Conservation (phyloP, 2,888 invertebrate species). For the Notodonta ziczac region DNA sequence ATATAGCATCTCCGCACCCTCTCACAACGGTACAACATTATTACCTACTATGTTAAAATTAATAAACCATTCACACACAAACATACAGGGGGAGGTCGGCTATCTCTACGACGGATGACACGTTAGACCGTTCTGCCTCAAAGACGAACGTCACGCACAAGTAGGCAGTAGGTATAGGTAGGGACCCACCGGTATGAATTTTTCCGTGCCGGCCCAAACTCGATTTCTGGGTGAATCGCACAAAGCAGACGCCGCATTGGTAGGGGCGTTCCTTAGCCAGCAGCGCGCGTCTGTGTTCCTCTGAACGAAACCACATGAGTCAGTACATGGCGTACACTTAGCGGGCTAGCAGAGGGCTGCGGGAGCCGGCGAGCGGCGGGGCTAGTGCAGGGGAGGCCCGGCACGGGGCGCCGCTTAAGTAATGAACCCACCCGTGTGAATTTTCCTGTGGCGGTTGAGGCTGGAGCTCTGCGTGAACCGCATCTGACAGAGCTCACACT, state of each 20-base stretch:
- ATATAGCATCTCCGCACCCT: conserved; percentile 78
- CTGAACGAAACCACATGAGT: conserved; percentile 75
- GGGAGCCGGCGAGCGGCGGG: conserved; percentile 43
- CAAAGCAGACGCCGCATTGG: conserved; percentile 87
- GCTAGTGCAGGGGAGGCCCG: conserved; percentile 46
- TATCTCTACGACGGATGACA: conserved; percentile 48
- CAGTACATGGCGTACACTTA: conserved; percentile 50
- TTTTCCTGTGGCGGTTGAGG: conserved; percentile 89
- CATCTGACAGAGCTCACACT: conserved; percentile 88
- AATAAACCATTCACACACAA: conserved; percentile 69
- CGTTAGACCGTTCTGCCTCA: conserved; percentile 75
- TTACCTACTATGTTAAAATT: conserved; percentile 58
- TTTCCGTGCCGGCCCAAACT: conserved; percentile 88
- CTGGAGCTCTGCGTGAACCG: conserved; percentile 90
- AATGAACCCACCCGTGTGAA: conserved; percentile 86
- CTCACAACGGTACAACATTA: conserved; percentile 65
- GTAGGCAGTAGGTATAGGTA: conserved; percentile 60
- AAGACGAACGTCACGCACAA: conserved; percentile 66
- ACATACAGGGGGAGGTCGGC: conserved; percentile 81
- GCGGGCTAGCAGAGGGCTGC: conserved; percentile 35
- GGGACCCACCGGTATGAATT: conserved; percentile 85
- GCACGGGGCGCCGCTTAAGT: conserved; percentile 59
- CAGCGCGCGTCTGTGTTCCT: conserved; percentile 78
- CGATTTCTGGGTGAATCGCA: conserved; percentile 88
- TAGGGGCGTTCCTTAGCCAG: conserved; percentile 83